Conservation (phyloP, 2,888 invertebrate species). For the Girardia tigrina region DNA sequence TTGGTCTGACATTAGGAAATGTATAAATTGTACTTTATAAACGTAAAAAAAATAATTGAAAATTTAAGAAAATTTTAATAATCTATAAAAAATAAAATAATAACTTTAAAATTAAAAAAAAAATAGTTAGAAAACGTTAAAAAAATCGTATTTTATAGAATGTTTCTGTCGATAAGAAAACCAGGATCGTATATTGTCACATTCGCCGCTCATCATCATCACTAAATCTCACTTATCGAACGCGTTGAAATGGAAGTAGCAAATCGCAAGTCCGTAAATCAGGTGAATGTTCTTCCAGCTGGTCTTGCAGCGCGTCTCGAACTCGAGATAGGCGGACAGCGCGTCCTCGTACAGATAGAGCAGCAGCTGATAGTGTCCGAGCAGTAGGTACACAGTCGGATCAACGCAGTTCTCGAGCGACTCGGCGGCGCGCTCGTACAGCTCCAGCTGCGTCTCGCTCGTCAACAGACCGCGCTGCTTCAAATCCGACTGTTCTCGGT, state of each 20-base stretch:
- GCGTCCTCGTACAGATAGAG: slow-evolving; percentile 87
- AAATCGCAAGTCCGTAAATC: slow-evolving; percentile 80
- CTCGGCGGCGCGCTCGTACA: background rate
- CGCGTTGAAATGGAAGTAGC: slow-evolving; percentile 87
- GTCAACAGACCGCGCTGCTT: background rate
- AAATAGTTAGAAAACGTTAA: too few relatives aligned
- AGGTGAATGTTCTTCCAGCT: slow-evolving; percentile 63
- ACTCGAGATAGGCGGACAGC: slow-evolving; percentile 84
- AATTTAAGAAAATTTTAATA: too few relatives aligned
- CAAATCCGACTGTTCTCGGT: slow-evolving; percentile 16
- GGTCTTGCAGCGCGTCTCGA: slow-evolving; percentile 42
- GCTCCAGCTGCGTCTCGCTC: background rate
- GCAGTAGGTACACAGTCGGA: slow-evolving; percentile 76
- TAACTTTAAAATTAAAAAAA: too few relatives aligned
- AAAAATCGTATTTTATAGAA: too few relatives aligned
- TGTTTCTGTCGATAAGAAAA: too few relatives aligned
- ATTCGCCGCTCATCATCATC: too few relatives aligned
- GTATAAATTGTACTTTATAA: too few relatives aligned
- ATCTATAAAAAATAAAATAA: too few relatives aligned
- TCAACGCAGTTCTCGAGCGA: slow-evolving; percentile 27
- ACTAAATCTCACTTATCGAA: slow-evolving; percentile 92
- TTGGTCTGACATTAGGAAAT: too few relatives aligned
- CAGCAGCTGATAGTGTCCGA: slow-evolving; percentile 83
- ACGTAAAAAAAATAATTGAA: too few relatives aligned
- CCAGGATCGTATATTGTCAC: too few relatives aligned